phyloP scores from a whole-genome alignment of 2,797 vertebrate genomes.

The Hypotaenidia philippensis region DNA sequence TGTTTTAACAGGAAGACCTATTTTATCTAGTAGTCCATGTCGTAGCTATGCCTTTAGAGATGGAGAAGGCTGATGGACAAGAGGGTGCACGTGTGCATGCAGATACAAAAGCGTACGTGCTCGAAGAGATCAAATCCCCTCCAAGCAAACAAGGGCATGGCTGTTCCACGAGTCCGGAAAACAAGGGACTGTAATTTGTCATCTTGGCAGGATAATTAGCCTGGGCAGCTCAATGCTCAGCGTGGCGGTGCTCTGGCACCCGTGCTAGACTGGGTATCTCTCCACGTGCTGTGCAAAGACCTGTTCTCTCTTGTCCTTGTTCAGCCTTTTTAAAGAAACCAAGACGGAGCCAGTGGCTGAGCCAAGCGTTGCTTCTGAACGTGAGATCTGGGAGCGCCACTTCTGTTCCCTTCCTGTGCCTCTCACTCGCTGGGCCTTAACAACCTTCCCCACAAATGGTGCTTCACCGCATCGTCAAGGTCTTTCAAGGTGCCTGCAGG shows the following conservation, averaged over 20 bases:
- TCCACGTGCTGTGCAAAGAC: background rate
- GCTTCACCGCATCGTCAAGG: background rate
- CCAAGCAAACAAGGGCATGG: background rate
- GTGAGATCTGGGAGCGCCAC: background rate
- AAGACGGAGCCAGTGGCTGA: background rate
- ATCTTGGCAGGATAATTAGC: background rate
- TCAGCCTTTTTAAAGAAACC: background rate
- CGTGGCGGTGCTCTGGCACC: background rate
- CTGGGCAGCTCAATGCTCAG: background rate
- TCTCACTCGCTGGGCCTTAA: background rate
- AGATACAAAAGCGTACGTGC: accelerated
- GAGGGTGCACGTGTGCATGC: background rate
- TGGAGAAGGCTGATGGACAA: background rate
- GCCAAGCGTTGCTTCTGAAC: background rate
- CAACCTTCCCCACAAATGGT: background rate
- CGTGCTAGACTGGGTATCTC: accelerated
- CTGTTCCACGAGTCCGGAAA: background rate
- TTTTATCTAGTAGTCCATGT: background rate
- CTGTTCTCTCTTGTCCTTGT: background rate
- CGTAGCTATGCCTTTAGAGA: background rate
- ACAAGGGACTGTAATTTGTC: background rate
- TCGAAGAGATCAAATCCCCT: background rate
- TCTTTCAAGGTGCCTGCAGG: background rate
- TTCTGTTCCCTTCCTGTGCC: background rate
- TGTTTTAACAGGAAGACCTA: background rate